Conservation (phyloP, 2,113 vertebrate genomes). For the Clinocottus analis region DNA sequence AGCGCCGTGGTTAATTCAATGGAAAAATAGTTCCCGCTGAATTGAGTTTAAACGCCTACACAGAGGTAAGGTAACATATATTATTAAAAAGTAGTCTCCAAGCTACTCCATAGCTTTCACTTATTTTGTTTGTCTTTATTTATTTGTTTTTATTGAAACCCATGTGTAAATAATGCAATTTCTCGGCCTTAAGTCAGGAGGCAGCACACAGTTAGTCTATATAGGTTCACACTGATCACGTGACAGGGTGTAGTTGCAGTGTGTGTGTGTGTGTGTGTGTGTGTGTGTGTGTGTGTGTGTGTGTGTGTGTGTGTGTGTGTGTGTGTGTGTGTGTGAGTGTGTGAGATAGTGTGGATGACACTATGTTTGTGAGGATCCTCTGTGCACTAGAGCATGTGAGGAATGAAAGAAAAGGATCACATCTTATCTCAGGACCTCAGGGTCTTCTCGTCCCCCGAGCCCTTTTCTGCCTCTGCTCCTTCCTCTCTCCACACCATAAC, state of each 20-base stretch:
- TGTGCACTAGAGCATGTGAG: slow-evolving; percentile 31
- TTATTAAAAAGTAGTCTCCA: background rate
- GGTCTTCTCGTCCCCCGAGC: slow-evolving; percentile 15
- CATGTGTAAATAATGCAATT: background rate
- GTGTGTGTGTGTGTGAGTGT: too few species aligned
- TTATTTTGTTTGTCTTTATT: slow-evolving; percentile 6
- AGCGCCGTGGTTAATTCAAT: background rate
- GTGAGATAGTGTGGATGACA: too few species aligned
- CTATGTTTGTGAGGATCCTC: slow-evolving; percentile 43
- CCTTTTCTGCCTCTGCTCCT: slow-evolving; percentile 5
- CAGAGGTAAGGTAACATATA: background rate
- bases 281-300: slow-evolving; percentile 8
- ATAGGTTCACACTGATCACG: slow-evolving; percentile 17
- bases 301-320: too few species aligned
- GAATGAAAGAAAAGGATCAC: slow-evolving; percentile 33
- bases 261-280: background rate
- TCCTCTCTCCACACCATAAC: background rate
- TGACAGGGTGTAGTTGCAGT: slow-evolving; percentile 45
- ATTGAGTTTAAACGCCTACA: background rate
- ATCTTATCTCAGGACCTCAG: slow-evolving; percentile 63
- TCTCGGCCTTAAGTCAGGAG: background rate
- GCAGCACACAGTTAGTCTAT: slow-evolving; percentile 8
- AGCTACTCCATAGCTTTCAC: background rate
- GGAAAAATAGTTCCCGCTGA: background rate
- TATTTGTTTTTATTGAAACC: too few species aligned